phyloP scores from a whole-genome alignment of 2,888 invertebrate species.

The Papilio elwesi region DNA sequence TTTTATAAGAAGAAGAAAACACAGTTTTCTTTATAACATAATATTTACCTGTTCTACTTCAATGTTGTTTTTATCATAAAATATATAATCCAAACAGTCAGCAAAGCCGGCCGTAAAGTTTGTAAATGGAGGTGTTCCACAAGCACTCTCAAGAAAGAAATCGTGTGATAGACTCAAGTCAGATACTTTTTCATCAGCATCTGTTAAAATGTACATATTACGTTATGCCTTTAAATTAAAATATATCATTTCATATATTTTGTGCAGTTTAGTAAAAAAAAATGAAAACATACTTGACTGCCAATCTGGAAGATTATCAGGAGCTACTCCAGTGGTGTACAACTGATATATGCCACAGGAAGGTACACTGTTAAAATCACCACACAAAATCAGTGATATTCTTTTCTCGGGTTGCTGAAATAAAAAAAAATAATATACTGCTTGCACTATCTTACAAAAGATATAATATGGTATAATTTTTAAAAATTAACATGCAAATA shows the following conservation, averaged over 20 bases:
- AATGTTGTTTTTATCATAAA: conserved; percentile 87
- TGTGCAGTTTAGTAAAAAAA: not conserved
- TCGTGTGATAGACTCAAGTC: conserved; percentile 87
- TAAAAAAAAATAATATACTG: conserved; percentile 28
- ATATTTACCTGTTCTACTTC: conserved; percentile 85
- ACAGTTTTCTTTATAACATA: not conserved
- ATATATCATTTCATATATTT: not conserved
- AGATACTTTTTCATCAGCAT: conserved; percentile 86
- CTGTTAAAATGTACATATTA: conserved; percentile 69
- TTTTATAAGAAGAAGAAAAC: too few relatives aligned
- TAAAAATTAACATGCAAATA: too few relatives aligned
- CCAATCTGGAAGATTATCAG: conserved; percentile 89
- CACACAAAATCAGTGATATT: conserved; percentile 91
- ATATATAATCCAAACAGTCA: conserved; percentile 96
- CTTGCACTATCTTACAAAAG: too few relatives aligned
- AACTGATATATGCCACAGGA: conserved; percentile 92
- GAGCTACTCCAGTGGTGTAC: conserved; percentile 88
- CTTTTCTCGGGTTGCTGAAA: conserved; percentile 64
- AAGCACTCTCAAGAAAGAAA: conserved; percentile 88
- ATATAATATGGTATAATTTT: too few relatives aligned
- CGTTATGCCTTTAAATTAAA: not conserved
- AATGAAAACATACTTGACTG: conserved; percentile 86
- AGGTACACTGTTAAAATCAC: conserved; percentile 96
- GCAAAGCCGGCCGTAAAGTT: conserved; percentile 93
- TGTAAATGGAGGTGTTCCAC: conserved; percentile 92